Conservation (phyloP, 1,140 invertebrate species). For the Lerema accius region DNA sequence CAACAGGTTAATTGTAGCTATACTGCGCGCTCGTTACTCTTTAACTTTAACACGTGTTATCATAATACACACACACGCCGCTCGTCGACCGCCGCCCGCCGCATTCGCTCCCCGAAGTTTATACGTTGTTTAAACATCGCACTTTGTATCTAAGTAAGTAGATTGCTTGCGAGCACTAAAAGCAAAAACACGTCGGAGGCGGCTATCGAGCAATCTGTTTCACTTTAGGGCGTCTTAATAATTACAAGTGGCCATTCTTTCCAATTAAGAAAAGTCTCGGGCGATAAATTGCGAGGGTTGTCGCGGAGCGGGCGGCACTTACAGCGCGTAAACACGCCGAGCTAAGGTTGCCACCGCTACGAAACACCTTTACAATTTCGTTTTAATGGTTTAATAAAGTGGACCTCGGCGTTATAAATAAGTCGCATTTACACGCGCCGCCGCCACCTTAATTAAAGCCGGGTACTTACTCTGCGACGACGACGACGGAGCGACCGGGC, state of each 20-base stretch:
- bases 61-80: constrained; percentile 6
- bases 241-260: constrained; percentile 82
- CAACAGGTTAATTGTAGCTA: constrained; percentile 25
- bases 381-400: constrained; percentile 67
- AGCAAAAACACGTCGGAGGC: constrained; percentile 48
- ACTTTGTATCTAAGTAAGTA: constrained; percentile 1
- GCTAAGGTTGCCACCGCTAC: constrained; percentile 57
- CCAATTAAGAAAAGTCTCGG: constrained; percentile 81
- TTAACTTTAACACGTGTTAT: constrained; percentile 20
- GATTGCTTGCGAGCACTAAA: constrained; percentile 37
- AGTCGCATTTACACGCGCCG: constrained; percentile 64
- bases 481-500: constrained; percentile 59
- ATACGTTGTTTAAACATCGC: background rate
- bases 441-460: constrained; percentile 67
- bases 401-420: constrained; percentile 55
- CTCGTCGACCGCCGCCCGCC: no score
- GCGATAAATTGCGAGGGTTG: constrained; percentile 79
- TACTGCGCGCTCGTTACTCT: constrained; percentile 21
- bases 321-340: constrained; percentile 64
- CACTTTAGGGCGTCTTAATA: constrained; percentile 81
- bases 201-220: constrained; percentile 77
- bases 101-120: no score
- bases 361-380: constrained; percentile 50
- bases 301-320: constrained; percentile 48
- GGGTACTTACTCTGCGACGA: constrained; percentile 57